Evolutionary conservation across 2,888 invertebrate genomes (phyloP), one percentile per base, ranked within the genome.

Genomic region (Eupithecia subumbrata): DNA sequence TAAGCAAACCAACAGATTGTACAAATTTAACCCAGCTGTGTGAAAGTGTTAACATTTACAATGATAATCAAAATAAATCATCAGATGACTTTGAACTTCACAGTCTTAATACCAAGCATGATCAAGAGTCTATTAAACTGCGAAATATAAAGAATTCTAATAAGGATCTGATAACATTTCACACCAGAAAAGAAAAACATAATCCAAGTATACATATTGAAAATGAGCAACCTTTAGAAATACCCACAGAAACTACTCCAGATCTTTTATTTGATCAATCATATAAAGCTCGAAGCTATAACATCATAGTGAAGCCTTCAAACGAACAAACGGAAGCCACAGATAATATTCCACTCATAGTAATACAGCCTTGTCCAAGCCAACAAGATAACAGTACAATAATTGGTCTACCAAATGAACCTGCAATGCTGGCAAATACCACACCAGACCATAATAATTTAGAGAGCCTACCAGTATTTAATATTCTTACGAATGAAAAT

Each of bases 271-370:
- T 7, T 45, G 30, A 25, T 43, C 25, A 48, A 18, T 34, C 67
- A 52, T 16, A 16, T 34, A 56, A 48, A 25, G 68, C 16, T 34
- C 18, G 9, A 66, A 30, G 72, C 34, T 77, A 77, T 67, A 72
- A 72, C 67, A 72, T 77, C n/a, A 64, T 75, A 56, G 63, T 77
- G 5, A 75, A 73, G 67, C 43, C 67, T 14, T 4, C 40, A 30
- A 25, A n/a, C n/a, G 30, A 72, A 11, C n/a, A 16, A 34, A 60
- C 67, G 7, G 48, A 64, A 34, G 25, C n/a, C 25, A 45, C 73
- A 45, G 72, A 71, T 1, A 72, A 72, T 25, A 73, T 75, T 25
- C 77, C 75, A 30, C 71, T 73, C 25, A 73, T 77, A 64, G 77
- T 69, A 71, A 75, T 77, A 71, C 73, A 73, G 30, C 64, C 68